Evolutionary conservation across 2,888 invertebrate species (phyloP), one percentile per base, ranked within the genome.

Genomic region (Autographa pulchrina): DNA sequence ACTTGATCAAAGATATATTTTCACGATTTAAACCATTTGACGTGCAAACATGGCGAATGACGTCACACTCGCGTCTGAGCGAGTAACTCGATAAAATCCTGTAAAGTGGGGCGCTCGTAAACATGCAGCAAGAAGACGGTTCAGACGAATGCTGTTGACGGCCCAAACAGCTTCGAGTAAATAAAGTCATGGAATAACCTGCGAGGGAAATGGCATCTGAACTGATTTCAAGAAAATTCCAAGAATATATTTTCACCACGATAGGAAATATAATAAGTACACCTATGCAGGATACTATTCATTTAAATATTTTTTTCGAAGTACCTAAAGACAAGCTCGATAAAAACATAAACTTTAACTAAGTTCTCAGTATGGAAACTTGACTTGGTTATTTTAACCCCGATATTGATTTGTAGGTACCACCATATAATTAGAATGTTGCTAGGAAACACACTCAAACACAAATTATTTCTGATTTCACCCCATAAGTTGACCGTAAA

Each of bases 21-120:
- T 60, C 71, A 48, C 48, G 48, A 20, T 48, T 48, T 20, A 56
- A 35, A 62, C 18, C 60, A 48, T 13, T 56, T 59, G 71, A 65
- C 60, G 77, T 76, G 25, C 31, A 13, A 76, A 63, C 72, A 72
- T 20, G 25, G 18, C 43, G 60, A 32, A 13, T 80, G 78, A 81
- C 81, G 81, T 72, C 75, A 78, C 64, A 8, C 32, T 11, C 13
- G 52, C 38, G 16, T 58, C 41, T 43, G 56, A 56, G 56, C 48
- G 58, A n/a, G 56, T 62, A 66, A 72, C 61, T 69, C 63, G 43
- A 70, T 72, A 20, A 70, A 68, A 65, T 43, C 60, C 62, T 60
- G 58, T 65, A 35, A 76, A 71, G 62, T 73, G 65, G 54, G 58
- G 62, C 61, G 65, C 59, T 78, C 80, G 75, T 83, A 83, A 83